These are phyloP conservation scores for Cerastis leucographa DNA, from an alignment of 2,888 invertebrate species.

Conservation along the genomic window DNA sequence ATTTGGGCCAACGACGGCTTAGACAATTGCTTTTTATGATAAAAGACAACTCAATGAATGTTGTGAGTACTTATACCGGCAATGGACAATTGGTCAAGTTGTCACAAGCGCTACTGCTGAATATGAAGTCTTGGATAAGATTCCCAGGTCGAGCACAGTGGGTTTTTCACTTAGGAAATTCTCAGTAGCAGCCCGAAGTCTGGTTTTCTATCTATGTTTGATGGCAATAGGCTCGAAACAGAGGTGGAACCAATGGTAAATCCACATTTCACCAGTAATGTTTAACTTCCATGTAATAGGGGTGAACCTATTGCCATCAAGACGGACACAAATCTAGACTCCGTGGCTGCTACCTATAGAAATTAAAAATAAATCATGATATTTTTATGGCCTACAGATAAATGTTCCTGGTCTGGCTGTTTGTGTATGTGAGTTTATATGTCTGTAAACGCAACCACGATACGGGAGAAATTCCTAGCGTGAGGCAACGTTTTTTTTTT, in stretches of 20 bases:
- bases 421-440: too few relatives aligned
- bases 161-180: background rate
- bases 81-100: background rate
- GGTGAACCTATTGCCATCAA: background rate
- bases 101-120: background rate
- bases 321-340: background rate
- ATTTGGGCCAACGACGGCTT: conserved; percentile 23
- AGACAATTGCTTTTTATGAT: conserved; percentile 5
- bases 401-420: too few relatives aligned
- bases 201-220: background rate
- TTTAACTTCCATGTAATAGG: too few relatives aligned
- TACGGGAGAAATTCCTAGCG: too few relatives aligned
- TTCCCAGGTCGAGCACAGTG: background rate
- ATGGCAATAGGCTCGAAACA: too few relatives aligned
- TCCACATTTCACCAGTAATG: too few relatives aligned
- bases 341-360: too few relatives aligned
- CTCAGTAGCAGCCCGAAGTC: background rate
- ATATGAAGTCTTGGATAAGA: background rate
- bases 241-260: too few relatives aligned
- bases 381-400: too few relatives aligned
- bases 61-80: background rate
- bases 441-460: too few relatives aligned
- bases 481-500: too few relatives aligned
- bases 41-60: background rate
- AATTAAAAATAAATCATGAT: conserved; percentile 4